These are phyloP conservation scores for Dione vanillae DNA, from an alignment of 2,888 invertebrate genomes.

Conservation along the genomic window DNA sequence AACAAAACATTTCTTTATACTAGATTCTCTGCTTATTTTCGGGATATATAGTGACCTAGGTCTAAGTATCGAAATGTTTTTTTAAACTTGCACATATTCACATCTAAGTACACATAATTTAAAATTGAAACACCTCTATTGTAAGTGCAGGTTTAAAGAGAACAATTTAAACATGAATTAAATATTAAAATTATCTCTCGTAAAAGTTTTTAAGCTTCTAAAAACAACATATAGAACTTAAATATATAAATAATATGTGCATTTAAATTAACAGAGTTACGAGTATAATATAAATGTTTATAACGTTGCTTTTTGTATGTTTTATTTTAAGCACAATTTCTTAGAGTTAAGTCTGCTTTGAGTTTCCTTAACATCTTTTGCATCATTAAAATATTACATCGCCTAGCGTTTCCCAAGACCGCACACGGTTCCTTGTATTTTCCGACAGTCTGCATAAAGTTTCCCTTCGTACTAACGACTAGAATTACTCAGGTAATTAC, in stretches of 20 bases:
- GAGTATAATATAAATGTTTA: conserved; percentile 19
- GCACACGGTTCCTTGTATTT: conserved; percentile 46
- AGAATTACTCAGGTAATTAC: conserved; percentile 46
- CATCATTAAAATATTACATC: conserved; percentile 48
- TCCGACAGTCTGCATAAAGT: conserved; percentile 45
- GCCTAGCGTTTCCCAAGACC: conserved; percentile 44
- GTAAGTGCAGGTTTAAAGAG: too few species aligned
- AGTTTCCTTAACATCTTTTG: conserved; percentile 45
- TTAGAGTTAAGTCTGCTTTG: conserved; percentile 36
- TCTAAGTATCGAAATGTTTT: too few species aligned
- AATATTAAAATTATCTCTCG: too few species aligned
- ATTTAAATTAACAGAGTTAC: neutral
- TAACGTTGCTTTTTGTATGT: conserved; percentile 28
- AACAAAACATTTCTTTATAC: too few species aligned
- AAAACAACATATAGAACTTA: too few species aligned
- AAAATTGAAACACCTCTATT: too few species aligned
- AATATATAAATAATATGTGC: neutral
- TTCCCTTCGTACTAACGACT: conserved; percentile 45
- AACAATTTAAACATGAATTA: too few species aligned
- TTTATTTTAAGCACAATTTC: conserved; percentile 36
- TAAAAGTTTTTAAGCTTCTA: too few species aligned
- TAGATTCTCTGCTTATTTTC: too few species aligned
- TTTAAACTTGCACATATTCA: too few species aligned
- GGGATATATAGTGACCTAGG: too few species aligned
- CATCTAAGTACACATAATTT: too few species aligned